Percentiles rank a stretch among this genome's conserved stretches.
These are phyloP conservation scores for Drosophila subquinaria DNA, from an alignment of 2,888 invertebrate species.

Conservation along the genomic window DNA sequence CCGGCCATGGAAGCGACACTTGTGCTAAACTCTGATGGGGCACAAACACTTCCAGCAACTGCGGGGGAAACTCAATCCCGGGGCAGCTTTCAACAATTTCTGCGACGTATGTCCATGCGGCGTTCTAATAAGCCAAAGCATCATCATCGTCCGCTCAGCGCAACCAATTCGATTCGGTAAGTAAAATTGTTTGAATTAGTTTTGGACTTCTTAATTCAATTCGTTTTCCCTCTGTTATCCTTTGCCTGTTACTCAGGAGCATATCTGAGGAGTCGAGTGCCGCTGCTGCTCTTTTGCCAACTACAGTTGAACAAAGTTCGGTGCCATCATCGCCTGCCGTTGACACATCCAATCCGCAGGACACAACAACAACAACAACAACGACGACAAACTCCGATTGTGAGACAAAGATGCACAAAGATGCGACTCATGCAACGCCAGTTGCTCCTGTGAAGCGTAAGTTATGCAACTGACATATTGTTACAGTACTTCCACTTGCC, in stretches of 20 bases:
- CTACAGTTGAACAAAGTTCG: constrained; percentile 67
- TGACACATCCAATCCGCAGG: constrained; percentile 51
- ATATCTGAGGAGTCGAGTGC: constrained; percentile 79
- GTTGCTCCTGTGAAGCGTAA: constrained; percentile 63
- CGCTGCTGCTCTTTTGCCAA: constrained; percentile 64
- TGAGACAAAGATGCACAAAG: constrained; percentile 45
- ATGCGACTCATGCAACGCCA: neutral
- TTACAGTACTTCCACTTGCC: constrained; percentile 41
- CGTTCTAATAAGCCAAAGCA: constrained; percentile 81
- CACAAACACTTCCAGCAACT: constrained; percentile 5
- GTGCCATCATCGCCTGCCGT: constrained; percentile 52
- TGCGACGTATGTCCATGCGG: constrained; percentile 85
- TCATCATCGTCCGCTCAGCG: constrained; percentile 78
- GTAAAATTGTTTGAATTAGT: constrained; percentile 38
- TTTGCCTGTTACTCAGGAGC: constrained; percentile 57
- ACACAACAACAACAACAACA: constrained; percentile 43
- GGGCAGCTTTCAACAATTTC: constrained; percentile 84
- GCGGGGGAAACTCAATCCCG: constrained; percentile 38
- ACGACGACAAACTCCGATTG: constrained; percentile 53
- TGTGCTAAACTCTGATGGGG: constrained; percentile 4
- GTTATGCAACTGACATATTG: constrained; percentile 63
- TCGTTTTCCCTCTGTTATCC: neutral
- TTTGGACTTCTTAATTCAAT: neutral
- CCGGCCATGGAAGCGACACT: constrained; percentile 74
- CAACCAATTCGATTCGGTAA: constrained; percentile 85